These are phyloP conservation scores for Grammomys surdaster DNA, from an alignment of 2,113 vertebrate genomes.

Conservation along the genomic window DNA sequence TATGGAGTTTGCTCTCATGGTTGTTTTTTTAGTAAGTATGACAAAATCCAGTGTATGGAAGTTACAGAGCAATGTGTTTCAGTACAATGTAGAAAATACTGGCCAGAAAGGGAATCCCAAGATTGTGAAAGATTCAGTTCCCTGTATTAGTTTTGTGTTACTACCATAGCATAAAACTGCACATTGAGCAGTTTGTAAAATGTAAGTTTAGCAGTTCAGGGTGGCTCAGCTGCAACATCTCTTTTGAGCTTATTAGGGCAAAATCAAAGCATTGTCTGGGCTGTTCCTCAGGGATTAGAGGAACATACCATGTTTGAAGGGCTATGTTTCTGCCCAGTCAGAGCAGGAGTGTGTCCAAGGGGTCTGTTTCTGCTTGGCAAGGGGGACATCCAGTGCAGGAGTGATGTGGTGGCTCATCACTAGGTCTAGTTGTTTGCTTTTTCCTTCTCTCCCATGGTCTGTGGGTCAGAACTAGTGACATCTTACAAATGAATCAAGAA, in stretches of 20 bases:
- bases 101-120: background rate
- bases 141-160: background rate
- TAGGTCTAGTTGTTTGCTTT: background rate
- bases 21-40: background rate
- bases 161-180: background rate
- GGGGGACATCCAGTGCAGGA: background rate
- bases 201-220: background rate
- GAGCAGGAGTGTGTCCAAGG: background rate
- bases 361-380: background rate
- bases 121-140: background rate
- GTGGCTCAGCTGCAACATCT: background rate
- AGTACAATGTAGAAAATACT: background rate
- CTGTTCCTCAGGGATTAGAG: background rate
- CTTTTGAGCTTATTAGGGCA: background rate
- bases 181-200: background rate
- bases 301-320: background rate
- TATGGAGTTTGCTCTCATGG: background rate
- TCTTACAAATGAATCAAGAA: background rate
- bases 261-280: background rate
- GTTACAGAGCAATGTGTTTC: background rate
- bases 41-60: background rate
- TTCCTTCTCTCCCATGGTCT: background rate
- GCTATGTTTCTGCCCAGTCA: background rate
- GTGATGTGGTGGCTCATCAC: background rate
- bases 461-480: background rate